Conservation (phyloP, 2,113 vertebrate genomes). For the Neogale vison region DNA sequence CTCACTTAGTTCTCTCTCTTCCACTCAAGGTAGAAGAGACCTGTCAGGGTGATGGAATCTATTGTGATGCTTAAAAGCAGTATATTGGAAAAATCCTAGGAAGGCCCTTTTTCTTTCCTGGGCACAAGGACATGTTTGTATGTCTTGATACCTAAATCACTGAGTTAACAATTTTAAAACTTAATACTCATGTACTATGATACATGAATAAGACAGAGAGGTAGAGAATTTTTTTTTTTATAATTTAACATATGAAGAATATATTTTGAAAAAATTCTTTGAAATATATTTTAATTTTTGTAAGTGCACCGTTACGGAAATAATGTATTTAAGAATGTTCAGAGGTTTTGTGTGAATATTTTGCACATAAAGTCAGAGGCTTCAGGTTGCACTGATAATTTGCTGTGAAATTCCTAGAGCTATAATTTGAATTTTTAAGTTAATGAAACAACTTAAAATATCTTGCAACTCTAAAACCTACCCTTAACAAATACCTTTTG, state of each 20-base stretch:
- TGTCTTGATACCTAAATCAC: background rate
- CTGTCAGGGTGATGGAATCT: background rate
- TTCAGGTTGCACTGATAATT: background rate
- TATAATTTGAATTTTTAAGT: background rate
- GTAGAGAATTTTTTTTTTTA: background rate
- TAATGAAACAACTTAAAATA: background rate
- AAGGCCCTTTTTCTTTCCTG: background rate
- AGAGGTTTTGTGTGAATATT: background rate
- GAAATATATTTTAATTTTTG: background rate
- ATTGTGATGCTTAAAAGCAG: background rate
- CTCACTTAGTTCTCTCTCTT: background rate
- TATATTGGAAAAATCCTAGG: background rate
- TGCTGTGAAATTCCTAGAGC: background rate
- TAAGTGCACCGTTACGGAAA: background rate
- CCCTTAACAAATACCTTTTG: background rate
- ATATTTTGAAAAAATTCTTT: background rate
- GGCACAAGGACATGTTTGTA: background rate
- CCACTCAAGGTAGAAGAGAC: background rate
- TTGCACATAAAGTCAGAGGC: background rate
- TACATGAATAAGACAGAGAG: background rate
- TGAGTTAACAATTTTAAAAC: background rate
- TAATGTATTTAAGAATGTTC: background rate
- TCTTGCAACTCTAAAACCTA: background rate
- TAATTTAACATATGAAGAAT: background rate
- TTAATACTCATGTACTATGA: background rate